Conservation (phyloP, 2,797 vertebrate genomes). For the Smutsia temminckii region DNA sequence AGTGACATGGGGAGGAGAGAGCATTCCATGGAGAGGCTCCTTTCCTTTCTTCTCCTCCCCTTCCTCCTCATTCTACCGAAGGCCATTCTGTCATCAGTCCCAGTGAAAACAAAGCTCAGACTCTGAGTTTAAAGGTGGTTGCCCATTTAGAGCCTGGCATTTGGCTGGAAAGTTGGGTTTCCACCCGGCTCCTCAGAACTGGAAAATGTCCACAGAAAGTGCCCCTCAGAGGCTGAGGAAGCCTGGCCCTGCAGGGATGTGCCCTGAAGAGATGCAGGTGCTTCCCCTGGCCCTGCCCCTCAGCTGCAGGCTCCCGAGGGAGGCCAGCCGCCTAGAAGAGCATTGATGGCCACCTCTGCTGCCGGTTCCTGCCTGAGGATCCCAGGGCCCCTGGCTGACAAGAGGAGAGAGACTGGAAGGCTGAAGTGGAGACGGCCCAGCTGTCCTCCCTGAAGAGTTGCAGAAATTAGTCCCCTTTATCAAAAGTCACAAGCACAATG, state of each 20-base stretch:
- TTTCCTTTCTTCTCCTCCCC: neutral
- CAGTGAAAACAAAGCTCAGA: neutral
- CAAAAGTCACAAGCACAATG: slow-evolving; percentile 21
- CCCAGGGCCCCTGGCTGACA: neutral
- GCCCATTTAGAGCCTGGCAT: neutral
- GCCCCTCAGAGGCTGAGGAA: slow-evolving; percentile 53
- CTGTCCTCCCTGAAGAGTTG: neutral
- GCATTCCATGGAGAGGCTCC: neutral
- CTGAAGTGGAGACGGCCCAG: neutral
- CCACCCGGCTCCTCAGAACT: neutral
- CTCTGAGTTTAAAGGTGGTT: neutral
- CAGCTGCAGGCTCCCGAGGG: slow-evolving; percentile 53
- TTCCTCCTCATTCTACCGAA: neutral
- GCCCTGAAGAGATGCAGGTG: slow-evolving; percentile 70
- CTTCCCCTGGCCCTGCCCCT: slow-evolving; percentile 61
- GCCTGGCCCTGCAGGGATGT: neutral
- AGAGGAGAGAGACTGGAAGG: neutral
- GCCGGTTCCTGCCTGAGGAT: neutral
- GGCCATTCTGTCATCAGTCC: neutral
- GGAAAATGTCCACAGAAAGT: neutral
- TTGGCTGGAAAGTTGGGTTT: neutral
- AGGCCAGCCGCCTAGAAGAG: neutral
- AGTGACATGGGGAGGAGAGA: neutral
- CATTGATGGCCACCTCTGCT: neutral
- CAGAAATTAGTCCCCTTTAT: neutral